Evolutionary conservation across 1,140 invertebrate genomes (phyloP).

Genomic region (Neodiprion lecontei): DNA sequence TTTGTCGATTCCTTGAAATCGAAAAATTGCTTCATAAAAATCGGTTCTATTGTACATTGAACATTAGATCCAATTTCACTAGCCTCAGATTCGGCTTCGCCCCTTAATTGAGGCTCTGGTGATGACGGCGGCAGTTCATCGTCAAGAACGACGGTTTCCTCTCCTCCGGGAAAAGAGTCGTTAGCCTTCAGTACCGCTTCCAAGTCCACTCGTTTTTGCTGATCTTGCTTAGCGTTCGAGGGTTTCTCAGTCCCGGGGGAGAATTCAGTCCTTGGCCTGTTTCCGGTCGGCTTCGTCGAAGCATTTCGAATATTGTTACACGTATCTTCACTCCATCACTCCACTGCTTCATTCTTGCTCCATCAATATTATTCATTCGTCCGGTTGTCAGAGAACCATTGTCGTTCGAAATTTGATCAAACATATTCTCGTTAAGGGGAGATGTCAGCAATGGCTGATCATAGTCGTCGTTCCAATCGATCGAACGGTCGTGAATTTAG

Average conservation of each 20-base stretch:
- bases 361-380: background rate
- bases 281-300: background rate
- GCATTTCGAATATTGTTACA: background rate
- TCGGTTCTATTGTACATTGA: background rate
- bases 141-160: background rate
- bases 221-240: background rate
- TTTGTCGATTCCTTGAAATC: background rate
- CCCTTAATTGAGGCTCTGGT: too few relatives aligned
- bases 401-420: background rate
- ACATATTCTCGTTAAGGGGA: background rate
- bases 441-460: background rate
- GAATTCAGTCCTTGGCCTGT: background rate
- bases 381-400: background rate
- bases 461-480: background rate
- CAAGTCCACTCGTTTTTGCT: background rate
- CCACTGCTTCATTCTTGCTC: background rate
- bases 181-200: background rate
- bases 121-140: too few relatives aligned
- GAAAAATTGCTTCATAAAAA: background rate
- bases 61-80: background rate
- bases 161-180: background rate
- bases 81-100: too few relatives aligned
- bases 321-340: background rate
- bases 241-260: background rate
- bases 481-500: background rate